A percentile compares a stretch with the other conserved stretches of the same genome.
These are phyloP conservation scores for Troilus luridus DNA, from an alignment of 2,888 invertebrate species.

Conservation along the genomic window DNA sequence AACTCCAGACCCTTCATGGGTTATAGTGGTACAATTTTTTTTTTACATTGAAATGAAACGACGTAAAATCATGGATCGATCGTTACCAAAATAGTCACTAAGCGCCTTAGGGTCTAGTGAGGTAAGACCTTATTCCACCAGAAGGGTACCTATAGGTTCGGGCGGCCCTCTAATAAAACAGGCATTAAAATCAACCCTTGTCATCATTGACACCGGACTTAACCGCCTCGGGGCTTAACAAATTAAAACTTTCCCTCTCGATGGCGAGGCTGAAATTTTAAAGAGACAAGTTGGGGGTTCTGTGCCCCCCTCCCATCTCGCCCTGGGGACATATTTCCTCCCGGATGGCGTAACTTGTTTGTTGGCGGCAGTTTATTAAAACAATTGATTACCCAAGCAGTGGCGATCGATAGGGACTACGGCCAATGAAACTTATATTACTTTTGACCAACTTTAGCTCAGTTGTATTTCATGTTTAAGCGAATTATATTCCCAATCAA, in stretches of 20 bases:
- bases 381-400: constrained; percentile 4
- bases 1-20: too few relatives aligned
- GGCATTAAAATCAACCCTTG: neutral
- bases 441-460: neutral
- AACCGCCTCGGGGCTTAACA: neutral
- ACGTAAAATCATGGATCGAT: neutral
- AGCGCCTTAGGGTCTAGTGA: neutral
- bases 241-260: constrained; percentile 12
- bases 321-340: constrained; percentile 10
- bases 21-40: too few relatives aligned
- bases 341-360: constrained; percentile 5
- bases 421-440: neutral
- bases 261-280: constrained; percentile 38
- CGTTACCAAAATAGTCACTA: neutral
- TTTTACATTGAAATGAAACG: too few relatives aligned
- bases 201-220: constrained; percentile 23
- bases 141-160: neutral
- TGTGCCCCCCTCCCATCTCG: neutral
- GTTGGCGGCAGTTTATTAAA: constrained; percentile 23
- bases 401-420: neutral
- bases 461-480: neutral
- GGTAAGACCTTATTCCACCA: neutral
- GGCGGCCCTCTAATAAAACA: neutral
- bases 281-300: constrained; percentile 20
- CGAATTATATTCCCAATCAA: neutral